These are phyloP conservation scores for Threskiornis aethiopicus DNA, from an alignment of 2,797 vertebrate species.

Conservation along the genomic window DNA sequence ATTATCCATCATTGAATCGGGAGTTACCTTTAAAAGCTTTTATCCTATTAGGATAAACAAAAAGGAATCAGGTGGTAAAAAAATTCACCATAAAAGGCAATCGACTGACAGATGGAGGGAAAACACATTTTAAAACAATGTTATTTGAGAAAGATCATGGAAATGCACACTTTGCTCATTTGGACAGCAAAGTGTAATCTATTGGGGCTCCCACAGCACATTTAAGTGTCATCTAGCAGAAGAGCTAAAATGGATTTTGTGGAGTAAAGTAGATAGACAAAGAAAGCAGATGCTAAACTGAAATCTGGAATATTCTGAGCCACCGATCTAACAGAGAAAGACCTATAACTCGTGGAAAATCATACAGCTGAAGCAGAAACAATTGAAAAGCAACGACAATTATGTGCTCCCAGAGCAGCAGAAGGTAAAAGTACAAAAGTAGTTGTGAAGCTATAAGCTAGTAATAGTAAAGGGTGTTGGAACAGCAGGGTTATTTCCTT, in stretches of 20 bases:
- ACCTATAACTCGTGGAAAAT: not conserved
- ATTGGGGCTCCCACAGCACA: not conserved
- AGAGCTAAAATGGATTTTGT: not conserved
- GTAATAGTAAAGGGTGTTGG: not conserved
- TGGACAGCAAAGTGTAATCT: not conserved
- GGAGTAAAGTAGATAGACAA: not conserved
- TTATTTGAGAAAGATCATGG: not conserved
- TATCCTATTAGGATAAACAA: not conserved
- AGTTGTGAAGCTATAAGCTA: not conserved
- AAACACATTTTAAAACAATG: not conserved
- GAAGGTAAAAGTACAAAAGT: slow-evolving; percentile 13
- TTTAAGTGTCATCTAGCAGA: not conserved
- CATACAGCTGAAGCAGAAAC: not conserved
- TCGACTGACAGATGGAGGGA: not conserved
- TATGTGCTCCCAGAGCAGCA: slow-evolving; percentile 14
- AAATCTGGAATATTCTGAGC: not conserved
- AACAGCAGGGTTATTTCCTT: not conserved
- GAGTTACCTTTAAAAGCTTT: not conserved
- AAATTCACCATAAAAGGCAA: not conserved
- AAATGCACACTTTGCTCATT: not conserved
- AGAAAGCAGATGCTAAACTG: not conserved
- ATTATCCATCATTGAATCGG: not conserved
- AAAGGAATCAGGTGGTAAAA: not conserved
- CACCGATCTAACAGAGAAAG: not conserved
- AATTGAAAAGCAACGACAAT: slow-evolving; percentile 8